Evolutionary conservation across 2,888 invertebrate species (phyloP), one percentile per base, ranked within the genome.

Genomic region (Orthosia incerta): DNA sequence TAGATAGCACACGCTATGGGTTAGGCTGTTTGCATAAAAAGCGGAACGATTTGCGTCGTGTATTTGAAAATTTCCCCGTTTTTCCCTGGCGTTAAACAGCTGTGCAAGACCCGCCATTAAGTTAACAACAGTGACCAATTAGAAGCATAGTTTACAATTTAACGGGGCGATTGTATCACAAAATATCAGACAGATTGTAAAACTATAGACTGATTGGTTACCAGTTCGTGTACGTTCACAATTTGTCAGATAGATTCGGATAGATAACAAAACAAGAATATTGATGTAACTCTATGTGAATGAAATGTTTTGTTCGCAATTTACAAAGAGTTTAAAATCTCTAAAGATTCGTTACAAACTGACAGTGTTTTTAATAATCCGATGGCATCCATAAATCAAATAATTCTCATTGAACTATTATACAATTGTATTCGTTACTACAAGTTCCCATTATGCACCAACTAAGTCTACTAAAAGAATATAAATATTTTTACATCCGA

Each of bases 11-110:
- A 62, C 55, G 61, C n/a, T 61, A 13, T 59, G n/a, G 39, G n/a
- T 65, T 63, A 81, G 48, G 71, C 39, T 65, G 48, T 51, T 15
- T 74, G 9, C 46, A 79, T 61, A 79, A 12, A 5, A 39, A 59
- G 20, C 11, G 45, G 16, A 12, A 51, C 18, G 11, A 20, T 50
- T 56, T 46, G 31, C 4, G 48, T 18, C 4, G 7, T 50, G 31
- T 15, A 9, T 11, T 31, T 46, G 20, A 61, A 13, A 66, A 12
- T 7, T n/a, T 2, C 4, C 31, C 16, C 2, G 31, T 39, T 59
- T 39, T 31, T n/a, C 18, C 31, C 3, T 56, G 18, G 16, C n/a
- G 31, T 31, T 1, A n/a, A 31, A 57, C 57, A 57, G 57, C 12
- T 57, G 12, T 12, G 26, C 11, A 18, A 26, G 11, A 16, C 18